These are phyloP conservation scores for Lophotriccus pileatus DNA, from an alignment of 2,797 vertebrate genomes.

Conservation along the genomic window DNA sequence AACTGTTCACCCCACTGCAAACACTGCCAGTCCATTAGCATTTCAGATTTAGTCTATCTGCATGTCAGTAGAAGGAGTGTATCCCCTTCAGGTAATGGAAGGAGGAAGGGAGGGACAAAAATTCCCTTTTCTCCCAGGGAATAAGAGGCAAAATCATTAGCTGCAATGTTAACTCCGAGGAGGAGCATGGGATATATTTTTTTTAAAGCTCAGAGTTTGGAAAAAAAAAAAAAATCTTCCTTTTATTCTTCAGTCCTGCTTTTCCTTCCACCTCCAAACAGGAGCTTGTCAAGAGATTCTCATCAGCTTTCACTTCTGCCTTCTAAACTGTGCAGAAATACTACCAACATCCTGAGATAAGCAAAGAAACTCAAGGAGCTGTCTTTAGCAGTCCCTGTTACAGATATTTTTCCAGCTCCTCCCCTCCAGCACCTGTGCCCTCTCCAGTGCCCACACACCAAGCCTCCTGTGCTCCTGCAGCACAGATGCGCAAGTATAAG, in stretches of 20 bases:
- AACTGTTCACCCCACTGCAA: constrained; percentile 59
- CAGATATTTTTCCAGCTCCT: constrained; percentile 1
- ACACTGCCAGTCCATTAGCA: constrained; percentile 68
- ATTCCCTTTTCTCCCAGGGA: constrained; percentile 24
- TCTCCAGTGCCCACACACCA: fast-evolving
- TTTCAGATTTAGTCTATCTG: constrained; percentile 66
- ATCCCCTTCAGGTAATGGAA: constrained; percentile 53
- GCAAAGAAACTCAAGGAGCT: constrained; percentile 11
- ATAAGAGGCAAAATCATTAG: constrained; percentile 56
- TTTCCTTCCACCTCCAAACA: constrained; percentile 44
- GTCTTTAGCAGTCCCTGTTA: not conserved
- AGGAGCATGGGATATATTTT: not conserved
- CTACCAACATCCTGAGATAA: constrained; percentile 42
- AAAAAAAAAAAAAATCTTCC: constrained; percentile 9
- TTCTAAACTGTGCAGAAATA: constrained; percentile 64
- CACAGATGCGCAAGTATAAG: fast-evolving
- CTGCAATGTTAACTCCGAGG: constrained; percentile 42
- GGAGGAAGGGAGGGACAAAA: not conserved
- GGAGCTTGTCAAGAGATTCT: constrained; percentile 45
- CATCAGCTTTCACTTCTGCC: constrained; percentile 65
- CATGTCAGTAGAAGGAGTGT: constrained; percentile 5
- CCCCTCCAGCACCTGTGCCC: not conserved
- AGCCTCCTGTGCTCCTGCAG: not conserved
- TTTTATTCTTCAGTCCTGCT: not conserved
- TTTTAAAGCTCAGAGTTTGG: constrained; percentile 31